These are phyloP conservation scores for Therioaphis trifolii DNA, from an alignment of 2,888 invertebrate species.

Conservation along the genomic window DNA sequence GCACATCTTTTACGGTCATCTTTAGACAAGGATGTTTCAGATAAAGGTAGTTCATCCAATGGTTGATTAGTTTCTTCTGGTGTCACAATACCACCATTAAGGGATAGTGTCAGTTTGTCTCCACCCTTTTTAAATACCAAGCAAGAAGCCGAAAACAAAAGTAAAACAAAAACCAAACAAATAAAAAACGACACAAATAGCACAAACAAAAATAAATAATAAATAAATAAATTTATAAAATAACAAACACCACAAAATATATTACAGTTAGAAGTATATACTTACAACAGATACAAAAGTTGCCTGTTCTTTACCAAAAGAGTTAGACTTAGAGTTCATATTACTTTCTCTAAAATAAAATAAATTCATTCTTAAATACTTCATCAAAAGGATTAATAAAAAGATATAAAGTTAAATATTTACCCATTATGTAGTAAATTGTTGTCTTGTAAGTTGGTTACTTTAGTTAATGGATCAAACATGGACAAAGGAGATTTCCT, in stretches of 20 bases:
- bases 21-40: slow-evolving; percentile 65
- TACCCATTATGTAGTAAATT: slow-evolving; percentile 53
- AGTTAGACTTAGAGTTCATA: slow-evolving; percentile 43
- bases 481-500: slow-evolving; percentile 68
- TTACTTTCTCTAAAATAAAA: slow-evolving; percentile 54
- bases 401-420: slow-evolving; percentile 3
- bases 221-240: slow-evolving; percentile 52
- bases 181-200: slow-evolving; percentile 34
- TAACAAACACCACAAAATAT: slow-evolving; percentile 57
- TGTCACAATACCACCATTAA: slow-evolving; percentile 65
- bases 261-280: slow-evolving; percentile 65
- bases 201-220: slow-evolving; percentile 20
- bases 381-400: too few relatives aligned
- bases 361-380: background rate
- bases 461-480: slow-evolving; percentile 63
- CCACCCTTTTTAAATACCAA: slow-evolving; percentile 67
- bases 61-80: slow-evolving; percentile 56
- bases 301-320: slow-evolving; percentile 69
- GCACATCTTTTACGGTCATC: slow-evolving; percentile 68
- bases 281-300: slow-evolving; percentile 84
- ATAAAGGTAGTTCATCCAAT: slow-evolving; percentile 57
- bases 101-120: slow-evolving; percentile 68
- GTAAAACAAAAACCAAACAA: slow-evolving; percentile 35
- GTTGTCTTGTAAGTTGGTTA: slow-evolving; percentile 48
- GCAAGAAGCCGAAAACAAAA: slow-evolving; percentile 63